Evolutionary conservation across 2,888 invertebrate species (phyloP).

Genomic region (Maniola hyperantus): DNA sequence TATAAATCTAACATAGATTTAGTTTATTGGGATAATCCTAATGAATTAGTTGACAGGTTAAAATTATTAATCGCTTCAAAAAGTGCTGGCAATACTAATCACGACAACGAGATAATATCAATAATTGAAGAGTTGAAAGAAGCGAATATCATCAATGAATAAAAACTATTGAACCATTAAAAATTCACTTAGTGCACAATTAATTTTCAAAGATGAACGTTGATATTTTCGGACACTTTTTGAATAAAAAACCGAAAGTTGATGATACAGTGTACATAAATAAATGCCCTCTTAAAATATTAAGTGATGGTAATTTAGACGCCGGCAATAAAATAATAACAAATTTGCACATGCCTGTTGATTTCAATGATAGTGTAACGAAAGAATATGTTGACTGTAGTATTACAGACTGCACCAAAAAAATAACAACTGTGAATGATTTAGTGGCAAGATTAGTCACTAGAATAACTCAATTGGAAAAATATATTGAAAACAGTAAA

Average conservation of each 20-base stretch:
- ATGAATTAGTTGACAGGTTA: conserved; percentile 41
- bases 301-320: conserved; percentile 8
- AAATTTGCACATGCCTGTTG: conserved; percentile 2
- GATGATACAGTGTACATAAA: background rate
- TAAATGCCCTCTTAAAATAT: conserved; percentile 10
- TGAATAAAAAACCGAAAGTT: conserved; percentile 10
- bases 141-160: conserved; percentile 38
- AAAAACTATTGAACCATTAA: conserved; percentile 12
- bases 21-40: conserved; percentile 42
- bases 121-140: conserved; percentile 46
- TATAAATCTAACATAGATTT: conserved; percentile 34
- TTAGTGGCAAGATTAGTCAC: background rate
- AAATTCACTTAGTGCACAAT: background rate
- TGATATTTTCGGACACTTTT: background rate
- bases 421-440: background rate
- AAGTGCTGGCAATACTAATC: conserved; percentile 41
- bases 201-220: background rate
- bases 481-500: background rate
- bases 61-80: conserved; percentile 41
- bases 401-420: background rate
- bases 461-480: background rate
- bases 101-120: conserved; percentile 51
- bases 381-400: background rate
- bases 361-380: background rate
- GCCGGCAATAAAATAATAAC: conserved; percentile 37